Percentiles rank a stretch among this genome's conserved stretches.
Evolutionary conservation across 2,797 vertebrate species (phyloP).

Genomic region (Apogon hyalosoma): DNA sequence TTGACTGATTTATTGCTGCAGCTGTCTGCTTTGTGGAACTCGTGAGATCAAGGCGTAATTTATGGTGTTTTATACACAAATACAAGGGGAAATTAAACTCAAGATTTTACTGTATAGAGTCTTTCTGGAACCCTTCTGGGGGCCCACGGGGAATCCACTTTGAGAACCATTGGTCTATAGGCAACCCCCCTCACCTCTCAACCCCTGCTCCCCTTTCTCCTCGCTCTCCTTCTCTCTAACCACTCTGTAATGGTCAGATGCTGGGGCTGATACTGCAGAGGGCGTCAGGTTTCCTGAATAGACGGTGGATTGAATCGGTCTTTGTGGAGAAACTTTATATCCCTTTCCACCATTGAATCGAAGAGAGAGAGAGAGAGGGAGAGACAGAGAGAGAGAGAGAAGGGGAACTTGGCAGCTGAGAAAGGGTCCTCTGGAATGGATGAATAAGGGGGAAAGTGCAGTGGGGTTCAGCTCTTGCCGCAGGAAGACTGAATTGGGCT

Average conservation of each 20-base stretch:
- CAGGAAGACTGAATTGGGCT: constrained; percentile 60
- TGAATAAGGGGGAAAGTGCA: constrained; percentile 71
- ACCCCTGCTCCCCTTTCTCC: constrained; percentile 64
- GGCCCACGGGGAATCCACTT: constrained; percentile 57
- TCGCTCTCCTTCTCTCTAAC: constrained; percentile 63
- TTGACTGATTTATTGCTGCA: constrained; percentile 23
- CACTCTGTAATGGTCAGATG: constrained; percentile 78
- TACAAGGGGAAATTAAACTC: constrained; percentile 25
- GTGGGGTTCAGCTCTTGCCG: constrained; percentile 63
- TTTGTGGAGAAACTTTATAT: constrained; percentile 96
- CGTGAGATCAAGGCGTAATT: constrained; percentile 35
- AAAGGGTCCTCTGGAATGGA: constrained; percentile 71
- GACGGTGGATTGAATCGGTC: constrained; percentile 88
- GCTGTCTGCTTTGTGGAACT: constrained; percentile 24
- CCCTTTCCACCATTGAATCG: constrained; percentile 84
- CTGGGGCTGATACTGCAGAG: constrained; percentile 84
- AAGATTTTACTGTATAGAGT: constrained; percentile 27
- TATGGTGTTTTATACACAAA: constrained; percentile 19
- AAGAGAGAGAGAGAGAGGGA: constrained; percentile 42
- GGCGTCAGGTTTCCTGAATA: constrained; percentile 89
- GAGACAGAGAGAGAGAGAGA: constrained; percentile 47
- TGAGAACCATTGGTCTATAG: constrained; percentile 52
- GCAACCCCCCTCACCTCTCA: constrained; percentile 16
- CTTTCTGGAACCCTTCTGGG: constrained; percentile 29
- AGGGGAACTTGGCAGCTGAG: constrained; percentile 78